A percentile compares a stretch with the other conserved stretches of the same genome.
These are phyloP conservation scores for Dasyornis broadbenti DNA, from an alignment of 2,113 vertebrate genomes.

Conservation along the genomic window DNA sequence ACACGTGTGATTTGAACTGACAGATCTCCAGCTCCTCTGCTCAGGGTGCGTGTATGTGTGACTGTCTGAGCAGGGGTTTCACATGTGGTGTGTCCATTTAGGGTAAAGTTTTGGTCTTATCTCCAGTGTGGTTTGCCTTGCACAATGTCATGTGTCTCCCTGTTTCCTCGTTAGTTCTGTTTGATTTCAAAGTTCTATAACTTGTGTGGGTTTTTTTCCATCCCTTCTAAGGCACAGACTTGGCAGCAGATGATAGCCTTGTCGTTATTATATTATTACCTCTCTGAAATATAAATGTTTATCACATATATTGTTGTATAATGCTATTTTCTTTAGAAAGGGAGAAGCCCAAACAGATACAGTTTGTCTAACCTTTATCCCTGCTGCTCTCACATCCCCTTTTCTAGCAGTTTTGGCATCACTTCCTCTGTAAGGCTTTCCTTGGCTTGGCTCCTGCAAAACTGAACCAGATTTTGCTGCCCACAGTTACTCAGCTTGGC, in stretches of 20 bases:
- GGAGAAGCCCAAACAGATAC: neutral
- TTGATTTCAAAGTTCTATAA: conserved; percentile 19
- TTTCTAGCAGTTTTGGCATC: neutral
- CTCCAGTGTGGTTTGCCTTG: neutral
- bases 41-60: neutral
- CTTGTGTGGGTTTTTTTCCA: conserved; percentile 45
- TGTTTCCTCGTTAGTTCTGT: conserved; percentile 16
- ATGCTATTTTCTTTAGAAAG: neutral
- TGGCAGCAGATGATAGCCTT: neutral
- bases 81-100: conserved; percentile 3
- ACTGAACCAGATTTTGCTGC: neutral
- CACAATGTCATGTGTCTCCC: neutral
- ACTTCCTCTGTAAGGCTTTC: neutral
- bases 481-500: neutral
- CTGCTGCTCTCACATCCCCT: neutral
- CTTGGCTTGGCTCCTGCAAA: neutral
- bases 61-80: neutral
- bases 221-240: conserved; percentile 38
- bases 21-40: neutral
- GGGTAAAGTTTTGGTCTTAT: conserved; percentile 22
- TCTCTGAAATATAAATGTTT: neutral
- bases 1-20: neutral
- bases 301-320: neutral
- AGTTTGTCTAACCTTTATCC: neutral
- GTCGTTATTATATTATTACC: neutral